Conservation (phyloP, 2,888 invertebrate genomes). For the Noctua janthe region DNA sequence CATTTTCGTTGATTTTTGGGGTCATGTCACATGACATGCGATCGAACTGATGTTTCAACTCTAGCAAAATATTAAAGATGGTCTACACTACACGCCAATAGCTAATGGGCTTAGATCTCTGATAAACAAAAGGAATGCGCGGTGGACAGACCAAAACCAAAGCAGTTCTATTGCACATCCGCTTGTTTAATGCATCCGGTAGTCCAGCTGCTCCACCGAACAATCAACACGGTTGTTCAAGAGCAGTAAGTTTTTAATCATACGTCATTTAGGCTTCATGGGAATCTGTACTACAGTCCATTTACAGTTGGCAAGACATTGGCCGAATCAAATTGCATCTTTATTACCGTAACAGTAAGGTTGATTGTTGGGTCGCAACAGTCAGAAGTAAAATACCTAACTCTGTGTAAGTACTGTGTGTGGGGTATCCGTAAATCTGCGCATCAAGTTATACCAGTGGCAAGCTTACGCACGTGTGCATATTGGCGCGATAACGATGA, state of each 20-base stretch:
- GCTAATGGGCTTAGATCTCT: neutral
- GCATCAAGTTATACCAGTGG: neutral
- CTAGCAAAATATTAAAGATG: neutral
- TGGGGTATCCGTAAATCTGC: neutral
- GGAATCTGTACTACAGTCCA: slow-evolving; percentile 7
- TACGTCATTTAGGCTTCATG: slow-evolving; percentile 14
- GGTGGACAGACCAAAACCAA: neutral
- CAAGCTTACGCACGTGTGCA: slow-evolving; percentile 32
- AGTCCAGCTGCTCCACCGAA: slow-evolving; percentile 23
- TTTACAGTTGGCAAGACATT: neutral
- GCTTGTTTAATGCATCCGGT: too few species aligned
- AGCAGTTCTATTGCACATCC: neutral
- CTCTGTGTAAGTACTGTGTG: neutral
- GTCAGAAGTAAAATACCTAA: neutral
- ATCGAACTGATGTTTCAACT: neutral
- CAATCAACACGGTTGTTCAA: slow-evolving; percentile 26
- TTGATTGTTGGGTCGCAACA: neutral
- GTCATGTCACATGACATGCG: too few species aligned
- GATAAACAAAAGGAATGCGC: neutral
- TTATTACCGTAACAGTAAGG: neutral
- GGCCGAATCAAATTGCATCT: neutral
- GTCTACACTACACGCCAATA: neutral
- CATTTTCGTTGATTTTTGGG: neutral
- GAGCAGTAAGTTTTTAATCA: neutral
- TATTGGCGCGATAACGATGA: slow-evolving; percentile 14